These are phyloP conservation scores for Dryas iulia DNA, from an alignment of 1,140 invertebrate species.

Conservation along the genomic window DNA sequence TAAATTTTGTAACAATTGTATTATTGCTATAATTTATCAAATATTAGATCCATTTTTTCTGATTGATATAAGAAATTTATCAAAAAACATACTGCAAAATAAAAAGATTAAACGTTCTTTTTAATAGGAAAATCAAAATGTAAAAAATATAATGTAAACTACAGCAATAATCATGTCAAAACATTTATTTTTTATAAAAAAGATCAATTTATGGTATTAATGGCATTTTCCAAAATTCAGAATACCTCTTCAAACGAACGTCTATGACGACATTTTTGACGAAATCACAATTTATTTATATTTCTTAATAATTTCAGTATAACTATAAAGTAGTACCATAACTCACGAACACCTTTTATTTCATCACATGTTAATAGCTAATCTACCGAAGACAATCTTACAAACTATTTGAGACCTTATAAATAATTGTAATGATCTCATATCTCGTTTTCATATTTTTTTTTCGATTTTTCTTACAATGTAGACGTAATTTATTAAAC, in stretches of 20 bases:
- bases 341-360: conserved; percentile 22
- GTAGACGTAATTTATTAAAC: neutral
- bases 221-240: neutral
- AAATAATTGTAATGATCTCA: conserved; percentile 6
- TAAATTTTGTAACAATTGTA: too few relatives aligned
- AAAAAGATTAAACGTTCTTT: too few relatives aligned
- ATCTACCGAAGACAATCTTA: conserved; percentile 7
- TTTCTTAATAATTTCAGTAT: neutral
- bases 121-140: too few relatives aligned
- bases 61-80: too few relatives aligned
- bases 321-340: conserved; percentile 24
- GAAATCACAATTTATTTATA: conserved; percentile 22
- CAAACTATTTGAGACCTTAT: conserved; percentile 3
- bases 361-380: conserved; percentile 22
- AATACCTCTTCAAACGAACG: conserved; percentile 15
- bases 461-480: neutral
- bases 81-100: too few relatives aligned
- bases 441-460: neutral
- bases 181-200: too few relatives aligned
- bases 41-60: too few relatives aligned
- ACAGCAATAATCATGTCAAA: too few relatives aligned
- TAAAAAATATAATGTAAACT: too few relatives aligned
- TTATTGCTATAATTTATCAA: too few relatives aligned
- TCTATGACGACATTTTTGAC: conserved; percentile 41
- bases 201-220: neutral